Conservation (phyloP, 2,113 vertebrate genomes). For the Heloderma charlesbogerti region DNA sequence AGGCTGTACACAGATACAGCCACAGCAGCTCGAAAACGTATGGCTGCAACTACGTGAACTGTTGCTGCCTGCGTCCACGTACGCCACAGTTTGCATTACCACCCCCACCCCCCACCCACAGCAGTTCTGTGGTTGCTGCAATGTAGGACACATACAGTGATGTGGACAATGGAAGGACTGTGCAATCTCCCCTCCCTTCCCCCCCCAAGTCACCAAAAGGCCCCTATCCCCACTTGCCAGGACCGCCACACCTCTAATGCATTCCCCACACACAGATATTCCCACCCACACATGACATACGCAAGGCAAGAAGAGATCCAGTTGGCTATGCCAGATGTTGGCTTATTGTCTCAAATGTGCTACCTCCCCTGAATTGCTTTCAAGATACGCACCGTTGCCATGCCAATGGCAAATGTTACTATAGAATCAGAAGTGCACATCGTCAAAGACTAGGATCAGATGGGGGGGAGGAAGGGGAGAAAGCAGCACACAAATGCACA, state of each 20-base stretch:
- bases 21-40: neutral
- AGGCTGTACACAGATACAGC: neutral
- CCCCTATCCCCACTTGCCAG: too few relatives aligned
- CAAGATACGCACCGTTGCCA: constrained; percentile 7
- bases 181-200: neutral
- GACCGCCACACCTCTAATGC: neutral
- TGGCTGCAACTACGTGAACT: neutral
- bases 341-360: neutral
- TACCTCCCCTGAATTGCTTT: neutral
- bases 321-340: neutral
- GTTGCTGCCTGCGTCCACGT: neutral
- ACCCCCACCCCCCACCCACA: neutral
- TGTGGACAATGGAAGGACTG: neutral
- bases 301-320: too few relatives aligned
- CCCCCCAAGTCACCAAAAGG: neutral
- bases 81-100: neutral
- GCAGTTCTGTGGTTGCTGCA: too few relatives aligned
- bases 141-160: neutral
- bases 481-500: fast-evolving
- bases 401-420: neutral
- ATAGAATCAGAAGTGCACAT: fast-evolving
- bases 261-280: neutral
- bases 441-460: fast-evolving
- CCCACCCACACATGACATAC: neutral
- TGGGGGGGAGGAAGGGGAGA: fast-evolving